Evolutionary conservation across 2,113 vertebrate species (phyloP), one percentile per base, ranked within the genome.

Genomic region (Ptyas mucosa): DNA sequence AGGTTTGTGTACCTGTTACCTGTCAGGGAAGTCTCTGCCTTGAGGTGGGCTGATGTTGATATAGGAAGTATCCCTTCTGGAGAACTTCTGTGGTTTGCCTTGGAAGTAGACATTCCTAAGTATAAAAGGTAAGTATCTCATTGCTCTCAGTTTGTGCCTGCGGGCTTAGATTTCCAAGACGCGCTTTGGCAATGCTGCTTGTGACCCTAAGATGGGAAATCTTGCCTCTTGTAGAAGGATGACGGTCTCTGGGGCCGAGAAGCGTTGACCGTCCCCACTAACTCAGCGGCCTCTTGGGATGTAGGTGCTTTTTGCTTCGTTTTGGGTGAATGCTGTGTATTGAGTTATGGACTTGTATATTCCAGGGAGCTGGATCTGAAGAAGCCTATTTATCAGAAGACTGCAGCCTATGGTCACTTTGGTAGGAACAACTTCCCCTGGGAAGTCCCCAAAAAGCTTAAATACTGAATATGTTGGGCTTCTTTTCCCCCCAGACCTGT

Each of bases 331-430:
- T 97, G 90, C 95, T 95, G 92, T 94, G 92, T 98, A 98, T 98
- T 99, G 98, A 99, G 98, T 97, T 85, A 97, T 21, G 97, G 97
- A 98, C 98, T 98, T 98, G 98, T 99, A 98, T 99, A 98, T 99
- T 99, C 98, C 98, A 99, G 99, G 99, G 99, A 99, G 96, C 98
- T 99, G 99, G 99, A 99, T 97, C 98, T 99, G 99, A 99, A 99
- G 99, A 99, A 98, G 96, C 98, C 99, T 97, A 98, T 99, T 96
- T 99, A 99, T 98, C 99, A 99, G 98, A 98, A 98, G 98, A 99
- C 99, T 10, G 99, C 99, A 96, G 98, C 98, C 97, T 99, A 99
- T 97, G 99, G 99, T 97, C 99, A 99, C 98, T 99, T 99, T 98
- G 99, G 99, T 98, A 99, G 99, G 97, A 98, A 99, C 97, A 98